phyloP scores from a whole-genome alignment of 2,888 invertebrate species.

The Lasius platythorax region DNA sequence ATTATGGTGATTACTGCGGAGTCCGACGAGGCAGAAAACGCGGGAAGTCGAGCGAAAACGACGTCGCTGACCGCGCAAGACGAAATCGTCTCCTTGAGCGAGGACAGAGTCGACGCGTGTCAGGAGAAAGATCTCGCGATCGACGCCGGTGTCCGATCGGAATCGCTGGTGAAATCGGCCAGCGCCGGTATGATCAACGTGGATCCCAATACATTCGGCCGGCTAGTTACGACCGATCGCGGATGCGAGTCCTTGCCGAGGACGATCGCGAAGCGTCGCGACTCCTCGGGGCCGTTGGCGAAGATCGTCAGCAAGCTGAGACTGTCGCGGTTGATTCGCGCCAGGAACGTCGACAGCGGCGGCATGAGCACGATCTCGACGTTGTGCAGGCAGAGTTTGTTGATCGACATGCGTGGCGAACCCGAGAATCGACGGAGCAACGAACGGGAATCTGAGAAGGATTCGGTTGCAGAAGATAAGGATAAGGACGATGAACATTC shows the following conservation, averaged over 20 bases:
- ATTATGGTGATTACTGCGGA: background rate
- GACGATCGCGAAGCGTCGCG: constrained; percentile 73
- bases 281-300: constrained; percentile 72
- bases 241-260: constrained; percentile 88
- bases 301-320: constrained; percentile 88
- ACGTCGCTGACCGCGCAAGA: background rate
- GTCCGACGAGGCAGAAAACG: background rate
- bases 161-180: constrained; percentile 89
- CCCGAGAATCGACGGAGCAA: constrained; percentile 38
- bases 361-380: constrained; percentile 89
- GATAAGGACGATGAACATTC: background rate
- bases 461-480: background rate
- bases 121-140: background rate
- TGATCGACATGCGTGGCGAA: constrained; percentile 87
- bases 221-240: constrained; percentile 83
- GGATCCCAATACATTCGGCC: constrained; percentile 88
- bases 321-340: constrained; percentile 87
- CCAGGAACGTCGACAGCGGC: constrained; percentile 81
- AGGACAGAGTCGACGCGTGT: background rate
- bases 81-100: background rate
- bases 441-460: background rate
- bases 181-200: constrained; percentile 93
- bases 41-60: background rate
- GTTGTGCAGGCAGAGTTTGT: constrained; percentile 91
- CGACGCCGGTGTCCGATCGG: constrained; percentile 59